phyloP scores from a whole-genome alignment of 2,797 vertebrate genomes.

The Pteronotus mesoamericanus region DNA sequence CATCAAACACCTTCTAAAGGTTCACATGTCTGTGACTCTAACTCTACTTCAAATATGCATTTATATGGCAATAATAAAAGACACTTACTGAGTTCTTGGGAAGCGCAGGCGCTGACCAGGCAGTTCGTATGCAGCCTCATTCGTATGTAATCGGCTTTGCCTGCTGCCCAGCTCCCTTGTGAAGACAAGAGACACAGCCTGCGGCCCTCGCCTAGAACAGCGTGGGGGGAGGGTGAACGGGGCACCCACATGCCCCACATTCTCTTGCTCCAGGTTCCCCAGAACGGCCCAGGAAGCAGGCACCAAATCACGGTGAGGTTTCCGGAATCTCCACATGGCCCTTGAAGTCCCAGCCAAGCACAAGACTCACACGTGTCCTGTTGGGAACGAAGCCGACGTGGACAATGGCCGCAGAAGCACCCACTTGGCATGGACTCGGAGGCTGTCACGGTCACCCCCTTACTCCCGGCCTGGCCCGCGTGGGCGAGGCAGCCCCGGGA shows the following conservation, averaged over 20 bases:
- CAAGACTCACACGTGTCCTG: background rate
- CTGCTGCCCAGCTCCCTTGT: rapidly evolving
- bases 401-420: background rate
- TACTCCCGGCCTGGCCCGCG: background rate
- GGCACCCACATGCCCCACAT: too few species aligned
- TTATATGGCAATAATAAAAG: background rate
- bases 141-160: too few species aligned
- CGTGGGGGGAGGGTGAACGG: background rate
- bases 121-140: rapidly evolving
- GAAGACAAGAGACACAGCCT: background rate
- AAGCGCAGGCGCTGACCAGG: rapidly evolving
- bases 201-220: background rate
- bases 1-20: background rate
- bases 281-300: background rate
- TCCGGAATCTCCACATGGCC: background rate
- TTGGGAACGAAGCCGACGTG: background rate
- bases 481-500: background rate
- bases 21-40: rapidly evolving
- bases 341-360: background rate
- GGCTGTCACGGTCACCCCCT: rapidly evolving
- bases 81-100: background rate
- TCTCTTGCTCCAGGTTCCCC: too few species aligned
- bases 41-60: background rate
- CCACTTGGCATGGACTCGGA: background rate
- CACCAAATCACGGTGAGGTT: too few species aligned